Evolutionary conservation across 2,797 vertebrate genomes (phyloP).

Genomic region (Myotis planiceps): DNA sequence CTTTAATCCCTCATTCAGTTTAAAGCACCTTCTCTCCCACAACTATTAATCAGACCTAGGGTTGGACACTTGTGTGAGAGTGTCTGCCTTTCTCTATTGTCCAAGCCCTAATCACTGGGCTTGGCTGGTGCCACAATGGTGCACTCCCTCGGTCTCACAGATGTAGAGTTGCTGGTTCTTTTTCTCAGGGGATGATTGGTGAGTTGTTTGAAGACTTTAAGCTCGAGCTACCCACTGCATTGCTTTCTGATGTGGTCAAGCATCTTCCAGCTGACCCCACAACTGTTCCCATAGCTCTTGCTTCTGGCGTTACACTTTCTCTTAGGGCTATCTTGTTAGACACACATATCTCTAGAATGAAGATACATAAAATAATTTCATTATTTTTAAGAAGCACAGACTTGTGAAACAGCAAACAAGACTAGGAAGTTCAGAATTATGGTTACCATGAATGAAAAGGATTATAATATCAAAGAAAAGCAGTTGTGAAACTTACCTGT

Average conservation of each 20-base stretch:
- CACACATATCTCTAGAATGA: background rate
- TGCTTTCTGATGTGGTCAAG: background rate
- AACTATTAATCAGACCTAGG: background rate
- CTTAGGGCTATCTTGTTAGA: background rate
- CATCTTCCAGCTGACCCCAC: background rate
- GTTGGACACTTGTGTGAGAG: background rate
- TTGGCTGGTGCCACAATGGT: background rate
- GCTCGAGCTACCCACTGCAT: background rate
- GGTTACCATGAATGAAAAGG: background rate
- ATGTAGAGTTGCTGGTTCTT: background rate
- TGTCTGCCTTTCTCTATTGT: background rate
- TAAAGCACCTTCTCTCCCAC: background rate
- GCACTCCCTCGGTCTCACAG: background rate
- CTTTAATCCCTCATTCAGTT: background rate
- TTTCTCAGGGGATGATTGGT: background rate
- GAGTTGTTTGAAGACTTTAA: background rate
- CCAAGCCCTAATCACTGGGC: background rate
- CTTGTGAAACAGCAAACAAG: background rate
- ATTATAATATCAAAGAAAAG: background rate
- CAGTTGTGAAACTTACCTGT: background rate
- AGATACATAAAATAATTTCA: background rate
- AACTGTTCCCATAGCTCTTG: background rate
- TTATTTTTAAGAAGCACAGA: background rate
- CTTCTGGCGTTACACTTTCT: background rate
- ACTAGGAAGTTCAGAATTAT: constrained; percentile 28